Evolutionary conservation across 1,140 invertebrate species (phyloP).

Genomic region (Drosophila nigromelanica): DNA sequence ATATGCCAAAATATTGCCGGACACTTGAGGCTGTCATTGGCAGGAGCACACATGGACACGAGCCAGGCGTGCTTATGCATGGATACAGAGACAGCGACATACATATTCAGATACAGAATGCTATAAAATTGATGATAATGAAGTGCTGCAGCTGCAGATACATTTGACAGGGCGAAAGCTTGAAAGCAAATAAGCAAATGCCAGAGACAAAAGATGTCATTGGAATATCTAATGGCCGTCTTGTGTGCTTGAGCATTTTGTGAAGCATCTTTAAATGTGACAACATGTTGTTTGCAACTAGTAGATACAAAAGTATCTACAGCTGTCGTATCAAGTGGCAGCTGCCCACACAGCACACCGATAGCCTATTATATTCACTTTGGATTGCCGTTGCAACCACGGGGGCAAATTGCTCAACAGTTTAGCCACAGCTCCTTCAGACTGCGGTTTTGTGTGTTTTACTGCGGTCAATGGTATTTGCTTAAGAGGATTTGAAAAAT

Average conservation of each 20-base stretch:
- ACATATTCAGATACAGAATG: slow-evolving; percentile 16
- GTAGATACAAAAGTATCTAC: slow-evolving; percentile 69
- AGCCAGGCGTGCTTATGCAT: background rate
- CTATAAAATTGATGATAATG: slow-evolving; percentile 63
- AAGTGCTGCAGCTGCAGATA: slow-evolving; percentile 63
- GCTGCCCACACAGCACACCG: slow-evolving; percentile 15
- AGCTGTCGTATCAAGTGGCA: slow-evolving; percentile 69
- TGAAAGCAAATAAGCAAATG: slow-evolving; percentile 69
- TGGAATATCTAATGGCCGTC: slow-evolving; percentile 46
- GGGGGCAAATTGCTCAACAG: background rate
- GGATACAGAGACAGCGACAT: slow-evolving; percentile 5
- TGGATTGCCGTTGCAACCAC: slow-evolving; percentile 7
- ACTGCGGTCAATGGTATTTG: slow-evolving; percentile 70
- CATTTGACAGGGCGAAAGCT: slow-evolving; percentile 70
- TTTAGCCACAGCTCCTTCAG: slow-evolving; percentile 16
- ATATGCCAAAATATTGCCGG: slow-evolving; percentile 70
- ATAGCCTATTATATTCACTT: slow-evolving; percentile 18
- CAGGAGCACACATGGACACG: slow-evolving; percentile 29
- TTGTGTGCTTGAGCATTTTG: slow-evolving; percentile 59
- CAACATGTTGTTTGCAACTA: slow-evolving; percentile 53
- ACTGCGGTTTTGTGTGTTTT: slow-evolving; percentile 63
- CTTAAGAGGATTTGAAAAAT: slow-evolving; percentile 77
- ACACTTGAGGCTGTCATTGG: slow-evolving; percentile 64
- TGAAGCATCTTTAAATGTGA: slow-evolving; percentile 69
- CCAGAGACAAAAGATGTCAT: slow-evolving; percentile 60